Evolutionary conservation across 2,113 vertebrate genomes (phyloP).

Genomic region (Urocynchramus pylzowi): DNA sequence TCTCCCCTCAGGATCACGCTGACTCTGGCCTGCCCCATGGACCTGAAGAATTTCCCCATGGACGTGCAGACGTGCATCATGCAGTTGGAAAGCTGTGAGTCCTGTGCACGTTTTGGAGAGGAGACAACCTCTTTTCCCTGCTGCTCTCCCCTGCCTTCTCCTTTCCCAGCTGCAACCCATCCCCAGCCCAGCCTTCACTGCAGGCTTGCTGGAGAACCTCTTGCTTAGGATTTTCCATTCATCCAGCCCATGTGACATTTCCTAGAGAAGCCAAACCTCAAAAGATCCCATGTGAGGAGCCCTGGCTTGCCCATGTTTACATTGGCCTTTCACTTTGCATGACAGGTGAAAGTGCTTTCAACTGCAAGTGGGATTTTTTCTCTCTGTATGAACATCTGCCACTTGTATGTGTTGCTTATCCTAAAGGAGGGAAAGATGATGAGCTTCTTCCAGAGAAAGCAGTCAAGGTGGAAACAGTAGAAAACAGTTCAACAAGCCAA

Average conservation of each 20-base stretch:
- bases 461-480: background rate
- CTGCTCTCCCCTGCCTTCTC: background rate
- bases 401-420: background rate
- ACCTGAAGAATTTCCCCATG: slow-evolving; percentile 99
- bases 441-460: background rate
- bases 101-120: background rate
- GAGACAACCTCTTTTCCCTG: background rate
- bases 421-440: background rate
- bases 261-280: background rate
- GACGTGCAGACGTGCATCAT: slow-evolving; percentile 98
- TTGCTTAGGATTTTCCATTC: background rate
- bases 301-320: background rate
- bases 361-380: background rate
- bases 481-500: background rate
- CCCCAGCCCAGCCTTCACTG: background rate
- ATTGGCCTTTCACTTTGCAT: background rate
- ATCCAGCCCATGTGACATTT: background rate
- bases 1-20: slow-evolving; percentile 87
- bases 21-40: slow-evolving; percentile 96
- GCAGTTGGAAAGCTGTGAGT: slow-evolving; percentile 99
- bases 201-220: background rate
- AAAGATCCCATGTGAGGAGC: background rate
- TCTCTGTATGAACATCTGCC: background rate
- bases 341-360: background rate
- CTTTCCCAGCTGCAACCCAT: background rate